Evolutionary conservation across 2,113 vertebrate genomes (phyloP).

Genomic region (Lepus europaeus): DNA sequence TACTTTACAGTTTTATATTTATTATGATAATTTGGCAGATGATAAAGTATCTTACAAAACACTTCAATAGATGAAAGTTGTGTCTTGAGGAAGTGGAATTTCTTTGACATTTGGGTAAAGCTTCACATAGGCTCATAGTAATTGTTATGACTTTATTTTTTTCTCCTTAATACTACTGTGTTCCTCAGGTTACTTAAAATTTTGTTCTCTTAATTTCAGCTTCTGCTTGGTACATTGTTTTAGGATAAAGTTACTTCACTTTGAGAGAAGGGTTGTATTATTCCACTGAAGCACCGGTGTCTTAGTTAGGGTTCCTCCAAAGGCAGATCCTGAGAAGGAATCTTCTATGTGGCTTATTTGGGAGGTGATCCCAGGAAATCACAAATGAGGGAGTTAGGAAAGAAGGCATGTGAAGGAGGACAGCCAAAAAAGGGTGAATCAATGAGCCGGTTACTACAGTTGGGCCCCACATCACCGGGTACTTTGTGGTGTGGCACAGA

Average conservation of each 20-base stretch:
- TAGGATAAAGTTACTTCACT: neutral
- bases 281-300: neutral
- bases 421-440: neutral
- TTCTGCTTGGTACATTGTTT: neutral
- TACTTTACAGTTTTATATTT: neutral
- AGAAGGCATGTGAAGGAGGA: neutral
- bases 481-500: neutral
- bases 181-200: neutral
- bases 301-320: neutral
- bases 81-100: neutral
- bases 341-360: neutral
- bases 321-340: neutral
- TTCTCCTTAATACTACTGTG: neutral
- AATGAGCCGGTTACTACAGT: neutral
- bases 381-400: neutral
- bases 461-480: neutral
- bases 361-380: neutral
- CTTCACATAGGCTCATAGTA: neutral
- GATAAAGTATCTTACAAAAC: neutral
- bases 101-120: neutral
- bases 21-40: slow-evolving; percentile 1
- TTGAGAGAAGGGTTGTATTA: neutral
- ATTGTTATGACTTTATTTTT: neutral
- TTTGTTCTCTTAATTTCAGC: neutral
- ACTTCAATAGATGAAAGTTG: neutral